Evolutionary conservation across 2,113 vertebrate genomes (phyloP).

Genomic region (Vulpes lagopus): DNA sequence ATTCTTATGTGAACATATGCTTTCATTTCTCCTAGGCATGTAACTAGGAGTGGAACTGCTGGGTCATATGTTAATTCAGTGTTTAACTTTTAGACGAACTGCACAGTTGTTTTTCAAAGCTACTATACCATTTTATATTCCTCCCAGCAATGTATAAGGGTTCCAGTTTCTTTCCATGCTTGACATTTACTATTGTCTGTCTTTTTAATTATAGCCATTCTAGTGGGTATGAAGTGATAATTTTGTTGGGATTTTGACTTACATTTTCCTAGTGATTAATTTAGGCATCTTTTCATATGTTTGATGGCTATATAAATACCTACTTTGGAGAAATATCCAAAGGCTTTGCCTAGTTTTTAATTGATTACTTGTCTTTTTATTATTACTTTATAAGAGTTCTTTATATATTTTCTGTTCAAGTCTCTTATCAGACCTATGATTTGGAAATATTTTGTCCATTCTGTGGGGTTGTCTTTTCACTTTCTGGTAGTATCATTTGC

Average conservation of each 20-base stretch:
- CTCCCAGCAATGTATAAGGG: not conserved
- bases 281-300: not conserved
- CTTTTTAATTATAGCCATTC: not conserved
- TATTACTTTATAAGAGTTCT: not conserved
- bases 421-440: not conserved
- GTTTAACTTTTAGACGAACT: not conserved
- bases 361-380: constrained; percentile 6
- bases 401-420: not conserved
- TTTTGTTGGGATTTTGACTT: not conserved
- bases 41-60: not conserved
- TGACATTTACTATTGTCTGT: not conserved
- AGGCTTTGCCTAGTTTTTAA: not conserved
- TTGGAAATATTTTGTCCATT: constrained; percentile 3
- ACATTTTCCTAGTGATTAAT: not conserved
- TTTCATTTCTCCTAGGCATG: not conserved
- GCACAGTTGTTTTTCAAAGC: not conserved
- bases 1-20: not conserved
- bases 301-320: constrained; percentile 19
- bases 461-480: not conserved
- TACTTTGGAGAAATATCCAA: constrained; percentile 6
- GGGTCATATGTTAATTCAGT: not conserved
- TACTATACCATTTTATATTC: not conserved
- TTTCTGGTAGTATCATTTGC: constrained; percentile 8
- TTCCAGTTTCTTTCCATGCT: not conserved
- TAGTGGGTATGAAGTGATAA: not conserved